A percentile compares a stretch with the other conserved stretches of the same genome.
Conservation (phyloP, 2,888 invertebrate species). For the Halictus quadricinctus region DNA sequence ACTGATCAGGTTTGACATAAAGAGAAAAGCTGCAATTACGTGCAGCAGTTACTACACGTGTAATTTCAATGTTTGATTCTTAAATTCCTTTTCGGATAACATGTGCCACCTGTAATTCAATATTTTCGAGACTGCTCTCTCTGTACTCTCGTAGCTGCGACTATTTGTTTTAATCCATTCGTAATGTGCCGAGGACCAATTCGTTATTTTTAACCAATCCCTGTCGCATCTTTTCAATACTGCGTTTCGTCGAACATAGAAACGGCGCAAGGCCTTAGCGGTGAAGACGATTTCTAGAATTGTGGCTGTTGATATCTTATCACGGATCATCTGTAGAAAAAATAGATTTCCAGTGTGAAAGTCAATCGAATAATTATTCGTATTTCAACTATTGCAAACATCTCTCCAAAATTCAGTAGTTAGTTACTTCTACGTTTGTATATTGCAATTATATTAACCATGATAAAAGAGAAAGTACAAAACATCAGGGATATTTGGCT, state of each 20-base stretch:
- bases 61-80: conserved; percentile 82
- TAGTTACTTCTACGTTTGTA: conserved; percentile 29
- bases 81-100: conserved; percentile 87
- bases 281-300: conserved; percentile 88
- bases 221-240: conserved; percentile 87
- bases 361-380: background rate
- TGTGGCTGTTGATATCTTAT: conserved; percentile 90
- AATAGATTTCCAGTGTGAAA: conserved; percentile 16
- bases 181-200: conserved; percentile 88
- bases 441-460: conserved; percentile 24
- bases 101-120: conserved; percentile 88
- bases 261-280: conserved; percentile 85
- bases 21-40: background rate
- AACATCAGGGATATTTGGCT: conserved; percentile 16
- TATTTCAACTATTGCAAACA: background rate
- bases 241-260: conserved; percentile 88
- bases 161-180: conserved; percentile 86
- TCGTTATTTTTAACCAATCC: conserved; percentile 86
- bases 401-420: conserved; percentile 9
- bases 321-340: conserved; percentile 86
- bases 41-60: conserved; percentile 70
- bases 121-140: conserved; percentile 87
- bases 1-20: background rate
- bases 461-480: background rate
- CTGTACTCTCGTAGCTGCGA: conserved; percentile 86